phyloP scores from a whole-genome alignment of 1,140 invertebrate species.

The Calliopsis andreniformis region DNA sequence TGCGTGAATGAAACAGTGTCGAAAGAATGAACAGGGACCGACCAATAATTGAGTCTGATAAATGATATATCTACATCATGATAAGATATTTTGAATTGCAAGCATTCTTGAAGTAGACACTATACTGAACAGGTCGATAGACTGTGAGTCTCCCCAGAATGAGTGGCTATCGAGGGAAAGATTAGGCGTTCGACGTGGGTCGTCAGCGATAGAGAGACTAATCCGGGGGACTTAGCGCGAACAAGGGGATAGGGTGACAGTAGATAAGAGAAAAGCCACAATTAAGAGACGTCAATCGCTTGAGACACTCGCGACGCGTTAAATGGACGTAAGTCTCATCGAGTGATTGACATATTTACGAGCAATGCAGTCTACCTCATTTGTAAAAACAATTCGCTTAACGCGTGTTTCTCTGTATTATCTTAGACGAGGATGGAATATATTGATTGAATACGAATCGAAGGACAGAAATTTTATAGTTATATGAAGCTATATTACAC shows the following conservation, averaged over 20 bases:
- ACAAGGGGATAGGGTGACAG: slow-evolving; percentile 75
- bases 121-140: slow-evolving; percentile 45
- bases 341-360: neutral
- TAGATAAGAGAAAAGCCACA: slow-evolving; percentile 77
- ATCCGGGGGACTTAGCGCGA: slow-evolving; percentile 73
- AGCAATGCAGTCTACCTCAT: too few relatives aligned
- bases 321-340: neutral
- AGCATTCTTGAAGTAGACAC: too few relatives aligned
- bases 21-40: too few relatives aligned
- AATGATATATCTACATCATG: too few relatives aligned
- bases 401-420: too few relatives aligned
- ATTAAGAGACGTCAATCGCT: slow-evolving; percentile 77
- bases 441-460: neutral
- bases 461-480: neutral
- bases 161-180: slow-evolving; percentile 68
- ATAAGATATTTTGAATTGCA: too few relatives aligned
- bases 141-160: slow-evolving; percentile 36
- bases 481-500: neutral
- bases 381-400: too few relatives aligned
- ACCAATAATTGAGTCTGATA: too few relatives aligned
- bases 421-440: too few relatives aligned
- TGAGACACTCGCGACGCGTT: slow-evolving; percentile 25
- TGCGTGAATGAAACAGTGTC: too few relatives aligned
- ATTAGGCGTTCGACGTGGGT: slow-evolving; percentile 75
- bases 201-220: slow-evolving; percentile 77